These are phyloP conservation scores for Sphenodon punctatus DNA, from an alignment of 2,797 vertebrate genomes.

Conservation along the genomic window DNA sequence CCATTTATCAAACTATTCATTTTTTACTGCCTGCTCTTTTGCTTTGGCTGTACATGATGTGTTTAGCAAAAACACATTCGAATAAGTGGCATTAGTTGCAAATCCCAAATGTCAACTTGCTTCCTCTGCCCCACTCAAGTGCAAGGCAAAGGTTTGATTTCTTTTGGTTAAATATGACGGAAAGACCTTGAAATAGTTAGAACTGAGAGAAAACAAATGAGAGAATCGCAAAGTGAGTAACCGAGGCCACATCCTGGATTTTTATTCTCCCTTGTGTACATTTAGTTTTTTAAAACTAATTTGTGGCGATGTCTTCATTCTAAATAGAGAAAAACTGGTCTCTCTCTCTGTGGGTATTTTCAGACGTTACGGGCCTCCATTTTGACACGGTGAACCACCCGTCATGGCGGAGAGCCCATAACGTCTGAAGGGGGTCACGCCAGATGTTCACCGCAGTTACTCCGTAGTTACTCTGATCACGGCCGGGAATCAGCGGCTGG, in stretches of 20 bases:
- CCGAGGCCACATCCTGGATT: background rate
- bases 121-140: conserved; percentile 20
- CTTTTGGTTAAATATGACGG: conserved; percentile 34
- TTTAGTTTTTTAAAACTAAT: background rate
- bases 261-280: background rate
- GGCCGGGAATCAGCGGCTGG: too few species aligned
- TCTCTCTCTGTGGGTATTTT: background rate
- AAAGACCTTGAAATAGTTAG: conserved; percentile 38
- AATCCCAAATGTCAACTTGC: conserved; percentile 9
- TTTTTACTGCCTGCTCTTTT: conserved; percentile 45
- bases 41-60: conserved; percentile 52
- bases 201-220: conserved; percentile 20
- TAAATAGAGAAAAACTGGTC: background rate
- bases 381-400: too few species aligned
- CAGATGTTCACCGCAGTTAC: too few species aligned
- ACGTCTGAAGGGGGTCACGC: too few species aligned
- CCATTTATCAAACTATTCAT: conserved; percentile 52
- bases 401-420: too few species aligned
- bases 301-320: background rate
- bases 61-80: conserved; percentile 47
- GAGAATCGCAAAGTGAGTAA: conserved; percentile 13
- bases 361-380: too few species aligned
- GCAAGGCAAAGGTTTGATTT: conserved; percentile 14
- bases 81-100: conserved; percentile 62
- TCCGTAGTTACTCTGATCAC: too few species aligned